Evolutionary conservation across 2,113 vertebrate genomes (phyloP), one percentile per base, ranked within the genome.

Genomic region (Melanocharis versteri): DNA sequence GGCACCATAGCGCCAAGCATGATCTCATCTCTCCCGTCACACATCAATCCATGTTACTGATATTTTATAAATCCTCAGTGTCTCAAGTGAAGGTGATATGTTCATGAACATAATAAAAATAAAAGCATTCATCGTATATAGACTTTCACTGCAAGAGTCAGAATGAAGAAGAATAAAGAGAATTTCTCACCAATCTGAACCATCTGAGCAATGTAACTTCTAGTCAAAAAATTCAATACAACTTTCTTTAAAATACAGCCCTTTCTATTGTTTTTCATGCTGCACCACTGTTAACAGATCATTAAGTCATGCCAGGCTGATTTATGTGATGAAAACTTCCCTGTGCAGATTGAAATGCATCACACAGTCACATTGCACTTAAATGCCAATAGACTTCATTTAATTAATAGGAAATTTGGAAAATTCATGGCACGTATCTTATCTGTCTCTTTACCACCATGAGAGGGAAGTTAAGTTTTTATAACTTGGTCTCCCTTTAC

Each of bases 271-370:
- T 51, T 68, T 89, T 93, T 48, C 92, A 91, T 95, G 71, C 70
- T 89, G 58, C 33, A 82, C 10, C 23, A 79, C 51, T 69, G 70
- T 76, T 79, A 87, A 87, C 7, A 79, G 60, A 64, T 17, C 30
- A 89, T 71, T 87, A 96, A 95, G 60, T 78, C 93, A 91, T 75
- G 65, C 40, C 40, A 94, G 51, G 76, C 47, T 96, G 89, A 96
- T 93, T 94, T 93, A 89, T 88, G 64, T 90, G 56, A 83, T 66
- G 78, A 89, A 82, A 95, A 93, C 58, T 95, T 94, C 75, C 50
- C 72, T 93, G 80, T 94, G 75, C 62, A 89, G 89, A 95, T 3
- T 86, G 77, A 85, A 96, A 96, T 76, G 70, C 87, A 91, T 96
- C 92, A 96, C 64, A 72, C 40, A 94, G 51, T 89, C 88, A 76